These are phyloP conservation scores for Alviniconcha marisindica DNA, from an alignment of 1,140 invertebrate species.

Conservation along the genomic window DNA sequence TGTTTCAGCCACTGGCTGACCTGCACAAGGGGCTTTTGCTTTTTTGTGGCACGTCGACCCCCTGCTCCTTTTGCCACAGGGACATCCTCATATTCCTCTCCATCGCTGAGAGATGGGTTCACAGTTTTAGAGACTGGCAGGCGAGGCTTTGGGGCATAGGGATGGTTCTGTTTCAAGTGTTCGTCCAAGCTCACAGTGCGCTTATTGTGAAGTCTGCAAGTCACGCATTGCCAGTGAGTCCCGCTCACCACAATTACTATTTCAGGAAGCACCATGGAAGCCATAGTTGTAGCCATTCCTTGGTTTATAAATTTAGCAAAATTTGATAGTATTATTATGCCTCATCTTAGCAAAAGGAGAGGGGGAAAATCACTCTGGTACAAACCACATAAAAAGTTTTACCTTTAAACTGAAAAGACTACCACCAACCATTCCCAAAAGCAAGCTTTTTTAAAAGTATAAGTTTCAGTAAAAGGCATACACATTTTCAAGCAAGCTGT, in stretches of 20 bases:
- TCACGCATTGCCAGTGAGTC: slow-evolving; percentile 36
- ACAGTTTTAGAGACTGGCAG: neutral
- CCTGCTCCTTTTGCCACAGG: too few relatives aligned
- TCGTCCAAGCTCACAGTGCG: slow-evolving; percentile 29
- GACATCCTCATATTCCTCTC: slow-evolving; percentile 25
- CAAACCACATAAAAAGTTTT: too few relatives aligned
- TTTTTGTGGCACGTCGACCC: neutral
- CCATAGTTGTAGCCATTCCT: neutral
- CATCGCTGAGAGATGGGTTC: neutral
- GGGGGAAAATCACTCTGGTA: too few relatives aligned
- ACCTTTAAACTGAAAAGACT: too few relatives aligned
- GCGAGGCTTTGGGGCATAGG: neutral
- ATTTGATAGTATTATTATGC: too few relatives aligned
- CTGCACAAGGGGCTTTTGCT: neutral
- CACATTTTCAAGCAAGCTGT: too few relatives aligned
- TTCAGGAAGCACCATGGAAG: neutral
- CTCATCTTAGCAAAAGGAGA: too few relatives aligned
- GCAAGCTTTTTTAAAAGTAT: too few relatives aligned
- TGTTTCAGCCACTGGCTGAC: slow-evolving; percentile 34
- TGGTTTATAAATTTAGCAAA: too few relatives aligned
- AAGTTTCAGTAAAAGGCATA: too few relatives aligned
- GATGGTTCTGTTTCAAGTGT: slow-evolving; percentile 23
- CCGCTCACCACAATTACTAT: slow-evolving; percentile 38
- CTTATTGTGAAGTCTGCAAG: slow-evolving; percentile 18
- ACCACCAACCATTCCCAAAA: too few relatives aligned